These are phyloP conservation scores for Patella vulgata DNA, from an alignment of 1,140 invertebrate species.

Conservation along the genomic window DNA sequence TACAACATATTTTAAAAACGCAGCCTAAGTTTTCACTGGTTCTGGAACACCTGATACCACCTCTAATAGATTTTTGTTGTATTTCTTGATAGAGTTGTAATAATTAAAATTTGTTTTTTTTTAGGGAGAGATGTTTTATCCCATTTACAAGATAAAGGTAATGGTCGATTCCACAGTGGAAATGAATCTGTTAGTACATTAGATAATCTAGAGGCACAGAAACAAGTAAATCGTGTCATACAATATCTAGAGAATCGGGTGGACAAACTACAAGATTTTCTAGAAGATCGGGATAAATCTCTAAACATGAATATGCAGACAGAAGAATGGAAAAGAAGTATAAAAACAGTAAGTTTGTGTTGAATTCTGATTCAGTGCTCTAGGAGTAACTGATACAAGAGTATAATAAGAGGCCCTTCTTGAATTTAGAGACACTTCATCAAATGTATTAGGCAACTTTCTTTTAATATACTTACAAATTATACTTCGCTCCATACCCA, in stretches of 20 bases:
- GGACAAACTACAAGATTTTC: slow-evolving; percentile 51
- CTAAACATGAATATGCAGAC: slow-evolving; percentile 69
- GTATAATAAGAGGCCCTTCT: background rate
- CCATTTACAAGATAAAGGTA: slow-evolving; percentile 7
- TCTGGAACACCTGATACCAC: too few relatives aligned
- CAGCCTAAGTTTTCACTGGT: too few relatives aligned
- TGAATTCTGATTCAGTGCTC: background rate
- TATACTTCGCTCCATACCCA: too few relatives aligned
- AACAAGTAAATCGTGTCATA: slow-evolving; percentile 60
- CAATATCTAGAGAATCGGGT: slow-evolving; percentile 60
- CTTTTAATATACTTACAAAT: too few relatives aligned
- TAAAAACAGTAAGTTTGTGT: slow-evolving; percentile 50
- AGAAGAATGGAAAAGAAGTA: slow-evolving; percentile 51
- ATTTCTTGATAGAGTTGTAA: too few relatives aligned
- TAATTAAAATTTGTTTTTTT: too few relatives aligned
- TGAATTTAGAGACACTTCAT: too few relatives aligned
- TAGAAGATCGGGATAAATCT: slow-evolving; percentile 69
- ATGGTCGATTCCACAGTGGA: slow-evolving; percentile 45
- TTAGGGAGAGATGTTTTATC: too few relatives aligned
- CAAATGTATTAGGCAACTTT: too few relatives aligned
- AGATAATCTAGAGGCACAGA: slow-evolving; percentile 63
- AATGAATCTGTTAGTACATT: slow-evolving; percentile 56
- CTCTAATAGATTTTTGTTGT: too few relatives aligned
- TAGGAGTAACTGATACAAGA: background rate
- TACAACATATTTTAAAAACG: too few relatives aligned